phyloP scores from a whole-genome alignment of 2,797 vertebrate species.

The Tenualosa ilisha region DNA sequence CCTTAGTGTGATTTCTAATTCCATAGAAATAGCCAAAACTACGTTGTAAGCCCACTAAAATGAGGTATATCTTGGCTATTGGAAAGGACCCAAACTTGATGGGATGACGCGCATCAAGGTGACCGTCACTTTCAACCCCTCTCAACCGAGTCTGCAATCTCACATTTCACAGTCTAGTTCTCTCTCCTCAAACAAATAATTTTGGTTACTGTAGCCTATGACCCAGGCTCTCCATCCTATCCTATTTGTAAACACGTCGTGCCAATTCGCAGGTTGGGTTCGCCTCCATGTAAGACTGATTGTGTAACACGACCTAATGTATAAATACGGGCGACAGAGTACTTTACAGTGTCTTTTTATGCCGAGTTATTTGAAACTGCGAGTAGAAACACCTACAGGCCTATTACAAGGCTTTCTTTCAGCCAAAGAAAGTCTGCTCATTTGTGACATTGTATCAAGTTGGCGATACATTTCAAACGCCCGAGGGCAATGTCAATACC shows the following conservation, averaged over 20 bases:
- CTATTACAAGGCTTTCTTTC: not conserved
- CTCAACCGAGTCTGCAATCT: not conserved
- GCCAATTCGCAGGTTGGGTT: not conserved
- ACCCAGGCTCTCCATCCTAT: not conserved
- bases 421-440: not conserved
- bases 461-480: conserved; percentile 21
- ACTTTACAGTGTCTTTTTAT: not conserved
- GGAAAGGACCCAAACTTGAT: not conserved
- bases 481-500: not conserved
- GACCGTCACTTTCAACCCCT: conserved; percentile 29
- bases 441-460: not conserved
- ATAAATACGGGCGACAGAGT: not conserved
- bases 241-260: not conserved
- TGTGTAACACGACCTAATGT: not conserved
- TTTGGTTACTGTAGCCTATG: not conserved
- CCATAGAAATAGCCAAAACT: not conserved
- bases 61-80: not conserved
- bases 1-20: not conserved
- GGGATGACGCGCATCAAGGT: conserved; percentile 36
- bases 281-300: not conserved
- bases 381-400: not conserved
- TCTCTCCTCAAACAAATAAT: not conserved
- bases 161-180: not conserved
- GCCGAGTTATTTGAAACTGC: not conserved
- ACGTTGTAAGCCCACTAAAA: not conserved